phyloP scores from a whole-genome alignment of 1,140 invertebrate species.

The Radopholus similis region DNA sequence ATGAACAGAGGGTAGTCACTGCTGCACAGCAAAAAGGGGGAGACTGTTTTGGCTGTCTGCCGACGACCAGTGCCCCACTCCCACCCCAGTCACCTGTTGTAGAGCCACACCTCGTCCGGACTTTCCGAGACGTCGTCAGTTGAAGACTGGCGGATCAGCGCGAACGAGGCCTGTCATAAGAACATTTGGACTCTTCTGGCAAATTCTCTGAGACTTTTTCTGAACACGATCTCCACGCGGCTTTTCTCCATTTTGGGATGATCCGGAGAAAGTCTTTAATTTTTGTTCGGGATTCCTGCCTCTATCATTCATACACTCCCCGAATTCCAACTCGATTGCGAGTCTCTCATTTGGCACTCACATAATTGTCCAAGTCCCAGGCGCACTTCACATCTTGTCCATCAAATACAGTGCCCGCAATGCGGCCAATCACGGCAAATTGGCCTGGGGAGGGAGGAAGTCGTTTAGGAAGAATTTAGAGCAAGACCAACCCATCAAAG shows the following conservation, averaged over 20 bases:
- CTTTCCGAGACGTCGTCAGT: slow-evolving; percentile 27
- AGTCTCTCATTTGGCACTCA: no score
- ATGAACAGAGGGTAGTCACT: slow-evolving; percentile 55
- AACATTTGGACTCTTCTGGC: no score
- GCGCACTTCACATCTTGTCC: slow-evolving; percentile 45
- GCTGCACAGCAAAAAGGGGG: slow-evolving; percentile 33
- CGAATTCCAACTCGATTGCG: no score
- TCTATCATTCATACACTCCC: no score
- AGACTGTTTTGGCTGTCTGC: neutral
- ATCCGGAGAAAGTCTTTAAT: no score
- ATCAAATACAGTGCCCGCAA: slow-evolving; percentile 53
- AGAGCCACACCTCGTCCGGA: slow-evolving; percentile 57
- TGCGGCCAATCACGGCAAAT: slow-evolving; percentile 54
- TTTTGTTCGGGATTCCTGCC: no score
- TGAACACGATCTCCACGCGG: no score
- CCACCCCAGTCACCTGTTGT: slow-evolving; percentile 48
- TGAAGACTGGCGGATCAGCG: slow-evolving; percentile 38
- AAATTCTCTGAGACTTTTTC: no score
- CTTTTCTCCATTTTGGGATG: no score
- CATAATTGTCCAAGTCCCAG: slow-evolving; percentile 58
- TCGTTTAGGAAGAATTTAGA: no score
- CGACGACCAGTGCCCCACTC: neutral
- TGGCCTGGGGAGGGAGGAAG: no score
- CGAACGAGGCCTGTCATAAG: slow-evolving; percentile 49
- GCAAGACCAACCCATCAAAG: no score